Conservation (phyloP, 1,140 invertebrate genomes). For the Tetramorium parvispinum region DNA sequence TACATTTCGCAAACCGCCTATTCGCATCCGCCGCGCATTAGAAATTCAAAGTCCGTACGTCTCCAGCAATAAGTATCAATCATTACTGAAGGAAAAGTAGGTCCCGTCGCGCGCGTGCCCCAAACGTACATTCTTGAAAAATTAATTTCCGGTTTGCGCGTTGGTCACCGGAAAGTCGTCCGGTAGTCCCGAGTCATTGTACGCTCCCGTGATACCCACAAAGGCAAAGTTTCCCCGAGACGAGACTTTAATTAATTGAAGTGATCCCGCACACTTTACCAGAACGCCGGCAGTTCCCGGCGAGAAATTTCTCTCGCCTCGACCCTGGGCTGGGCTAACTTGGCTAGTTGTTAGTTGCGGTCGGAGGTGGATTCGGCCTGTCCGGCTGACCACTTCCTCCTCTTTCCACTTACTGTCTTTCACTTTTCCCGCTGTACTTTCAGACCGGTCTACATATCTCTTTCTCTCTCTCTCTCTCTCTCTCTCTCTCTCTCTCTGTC, state of each 20-base stretch:
- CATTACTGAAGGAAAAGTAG: neutral
- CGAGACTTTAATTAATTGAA: slow-evolving; percentile 70
- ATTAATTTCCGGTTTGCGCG: slow-evolving; percentile 28
- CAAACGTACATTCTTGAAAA: neutral
- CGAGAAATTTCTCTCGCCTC: slow-evolving; percentile 54
- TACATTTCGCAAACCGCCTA: neutral
- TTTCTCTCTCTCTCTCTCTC: no score
- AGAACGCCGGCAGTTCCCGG: neutral
- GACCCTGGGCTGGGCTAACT: slow-evolving; percentile 30
- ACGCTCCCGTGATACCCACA: slow-evolving; percentile 21
- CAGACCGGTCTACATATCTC: neutral
- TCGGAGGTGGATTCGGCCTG: slow-evolving; percentile 50
- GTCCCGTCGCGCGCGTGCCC: neutral
- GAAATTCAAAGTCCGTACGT: neutral
- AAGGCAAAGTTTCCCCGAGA: slow-evolving; percentile 52
- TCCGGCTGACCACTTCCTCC: neutral
- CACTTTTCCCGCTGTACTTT: slow-evolving; percentile 11
- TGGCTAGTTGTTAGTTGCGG: slow-evolving; percentile 50
- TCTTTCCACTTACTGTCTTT: slow-evolving; percentile 23
- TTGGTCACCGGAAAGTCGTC: slow-evolving; percentile 3
- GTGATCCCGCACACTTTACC: slow-evolving; percentile 62
- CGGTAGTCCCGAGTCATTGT: slow-evolving; percentile 38
- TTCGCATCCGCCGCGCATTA: neutral
- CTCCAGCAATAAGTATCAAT: neutral
- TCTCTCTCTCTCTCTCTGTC: neutral